phyloP scores from a whole-genome alignment of 2,888 invertebrate species.

The Molorchus minor region DNA sequence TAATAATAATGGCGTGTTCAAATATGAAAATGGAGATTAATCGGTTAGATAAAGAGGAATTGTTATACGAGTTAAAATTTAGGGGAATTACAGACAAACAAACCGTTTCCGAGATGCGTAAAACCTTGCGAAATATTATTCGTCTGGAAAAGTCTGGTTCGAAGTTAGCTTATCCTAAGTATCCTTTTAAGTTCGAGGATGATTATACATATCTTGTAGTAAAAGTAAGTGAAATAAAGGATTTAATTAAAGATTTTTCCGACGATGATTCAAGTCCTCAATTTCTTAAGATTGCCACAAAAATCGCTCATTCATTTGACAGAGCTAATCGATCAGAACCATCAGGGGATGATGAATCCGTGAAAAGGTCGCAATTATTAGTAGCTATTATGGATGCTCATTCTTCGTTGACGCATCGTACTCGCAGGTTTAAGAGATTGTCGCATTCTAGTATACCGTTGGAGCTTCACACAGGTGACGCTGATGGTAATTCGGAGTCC shows the following conservation, averaged over 20 bases:
- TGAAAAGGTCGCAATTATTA: background rate
- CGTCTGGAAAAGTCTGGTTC: background rate
- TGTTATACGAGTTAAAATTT: background rate
- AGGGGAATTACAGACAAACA: background rate
- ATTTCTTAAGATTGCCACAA: background rate
- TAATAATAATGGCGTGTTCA: background rate
- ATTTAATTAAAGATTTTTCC: background rate
- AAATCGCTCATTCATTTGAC: background rate
- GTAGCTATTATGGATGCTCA: background rate
- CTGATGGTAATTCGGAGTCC: background rate
- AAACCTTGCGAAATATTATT: background rate
- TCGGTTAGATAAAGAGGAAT: background rate
- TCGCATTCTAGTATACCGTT: background rate
- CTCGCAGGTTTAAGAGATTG: background rate
- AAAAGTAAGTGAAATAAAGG: background rate
- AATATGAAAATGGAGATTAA: constrained; percentile 1
- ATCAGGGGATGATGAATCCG: background rate
- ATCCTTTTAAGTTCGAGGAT: background rate
- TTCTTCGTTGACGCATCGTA: background rate
- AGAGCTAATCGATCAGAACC: background rate
- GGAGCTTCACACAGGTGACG: background rate
- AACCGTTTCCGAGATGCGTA: background rate
- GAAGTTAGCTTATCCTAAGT: background rate
- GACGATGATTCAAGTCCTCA: background rate
- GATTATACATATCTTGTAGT: background rate